A percentile compares a stretch with the other conserved stretches of the same genome.
Conservation (phyloP, 2,888 invertebrate genomes). For the Tinea pellionella region DNA sequence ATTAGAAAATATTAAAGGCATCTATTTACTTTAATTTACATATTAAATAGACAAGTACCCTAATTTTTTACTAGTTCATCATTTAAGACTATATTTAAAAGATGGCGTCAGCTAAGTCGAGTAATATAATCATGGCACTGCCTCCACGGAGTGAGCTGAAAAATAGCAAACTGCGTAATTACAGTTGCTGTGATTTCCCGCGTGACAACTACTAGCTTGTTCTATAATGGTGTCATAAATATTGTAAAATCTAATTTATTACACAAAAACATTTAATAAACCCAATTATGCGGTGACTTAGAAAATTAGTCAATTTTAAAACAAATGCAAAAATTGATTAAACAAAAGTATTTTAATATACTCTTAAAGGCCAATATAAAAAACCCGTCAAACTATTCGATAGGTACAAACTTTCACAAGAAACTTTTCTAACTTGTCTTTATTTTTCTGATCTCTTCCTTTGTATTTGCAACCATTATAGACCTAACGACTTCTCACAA, state of each 20-base stretch:
- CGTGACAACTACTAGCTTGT: conserved; percentile 22
- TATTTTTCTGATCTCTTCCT: conserved; percentile 30
- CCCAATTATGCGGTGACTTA: too few relatives aligned
- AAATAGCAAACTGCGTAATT: conserved; percentile 37
- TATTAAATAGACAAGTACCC: background rate
- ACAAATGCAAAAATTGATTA: background rate
- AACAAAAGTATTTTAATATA: background rate
- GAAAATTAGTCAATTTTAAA: background rate
- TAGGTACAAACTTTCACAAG: conserved; percentile 32
- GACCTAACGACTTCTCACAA: background rate
- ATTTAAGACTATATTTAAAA: background rate
- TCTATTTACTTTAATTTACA: background rate
- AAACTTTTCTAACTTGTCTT: conserved; percentile 45
- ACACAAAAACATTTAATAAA: too few relatives aligned
- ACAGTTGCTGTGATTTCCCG: conserved; percentile 53
- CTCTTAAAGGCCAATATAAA: background rate
- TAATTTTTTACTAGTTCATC: too few relatives aligned
- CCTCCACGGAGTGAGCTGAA: conserved; percentile 18
- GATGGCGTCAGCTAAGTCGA: background rate
- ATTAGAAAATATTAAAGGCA: too few relatives aligned
- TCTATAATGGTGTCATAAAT: conserved; percentile 22
- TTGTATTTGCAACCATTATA: background rate
- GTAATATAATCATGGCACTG: background rate
- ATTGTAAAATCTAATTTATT: background rate
- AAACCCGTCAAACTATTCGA: conserved; percentile 51